Base-by-base conservation (phyloP, 2,888 invertebrate species). In the Phyto melanocephala region DNA sequence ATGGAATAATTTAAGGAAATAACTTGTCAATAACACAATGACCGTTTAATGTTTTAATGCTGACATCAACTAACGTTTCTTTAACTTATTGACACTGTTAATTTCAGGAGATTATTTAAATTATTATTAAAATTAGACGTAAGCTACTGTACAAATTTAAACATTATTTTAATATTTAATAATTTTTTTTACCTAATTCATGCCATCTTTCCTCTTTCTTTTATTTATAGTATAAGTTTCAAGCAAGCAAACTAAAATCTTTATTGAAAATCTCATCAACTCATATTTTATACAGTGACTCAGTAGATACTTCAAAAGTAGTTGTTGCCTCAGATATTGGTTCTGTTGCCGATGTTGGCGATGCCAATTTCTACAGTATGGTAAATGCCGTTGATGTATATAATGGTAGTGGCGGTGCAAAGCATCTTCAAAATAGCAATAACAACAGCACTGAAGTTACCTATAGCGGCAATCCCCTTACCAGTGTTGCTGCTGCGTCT, bases 181-280 rank as follows among this genome's bases (percentile, higher is more conserved):
- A 6, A 13, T 37, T 22, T 22, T 74, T 8, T 28, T n/a, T n/a
- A 54, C 47, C 62, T 37, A 17, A 15, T 70, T 67, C 1, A 15
- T 15, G 33, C 8, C 71, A 24, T 63, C 24, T 37, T 37, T 50
- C 35, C 17, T 47, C 65, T 42, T 33, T 35, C 58, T 37, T 33
- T 35, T 47, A 45, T 45, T 28, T 7, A 10, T 80, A 90, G 90
- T 89, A 88, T 74, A 90, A 90, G 87, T 90, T 89, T 67, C 90
- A 90, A 81, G 90, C 90, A 15, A 89, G 90, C 15, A 90, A 90
- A 85, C 80, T 90, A 37, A 91, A 91, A 86, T 90, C 90, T 11
- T 83, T 91, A 45, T 84, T 90, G 65, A 88, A 90, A 85, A 88
- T 90, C 20, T 88, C 89, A 47, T 85, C 87, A 74, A 87, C 79